Conservation (phyloP, 2,888 invertebrate genomes). For the Cyrtodaria siliqua region DNA sequence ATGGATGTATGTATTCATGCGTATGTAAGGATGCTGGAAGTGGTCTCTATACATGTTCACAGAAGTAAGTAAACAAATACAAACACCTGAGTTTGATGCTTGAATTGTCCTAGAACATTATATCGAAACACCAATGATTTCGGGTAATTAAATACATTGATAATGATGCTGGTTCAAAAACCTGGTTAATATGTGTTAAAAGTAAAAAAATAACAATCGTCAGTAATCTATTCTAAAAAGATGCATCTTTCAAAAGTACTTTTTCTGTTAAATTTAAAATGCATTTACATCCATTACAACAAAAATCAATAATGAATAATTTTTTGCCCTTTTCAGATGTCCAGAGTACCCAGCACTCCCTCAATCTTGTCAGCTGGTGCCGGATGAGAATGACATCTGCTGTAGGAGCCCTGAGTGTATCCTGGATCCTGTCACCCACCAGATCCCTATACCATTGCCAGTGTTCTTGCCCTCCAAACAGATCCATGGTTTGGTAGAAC, state of each 20-base stretch:
- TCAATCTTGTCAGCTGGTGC: conserved; percentile 61
- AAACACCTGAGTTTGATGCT: too few relatives aligned
- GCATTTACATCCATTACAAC: too few relatives aligned
- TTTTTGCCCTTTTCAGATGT: conserved; percentile 56
- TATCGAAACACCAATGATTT: too few relatives aligned
- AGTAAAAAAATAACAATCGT: too few relatives aligned
- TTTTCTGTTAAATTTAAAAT: too few relatives aligned
- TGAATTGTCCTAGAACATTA: too few relatives aligned
- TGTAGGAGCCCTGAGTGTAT: conserved; percentile 69
- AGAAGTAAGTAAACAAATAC: conserved; percentile 73
- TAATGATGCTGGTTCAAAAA: too few relatives aligned
- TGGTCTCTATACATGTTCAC: conserved; percentile 72
- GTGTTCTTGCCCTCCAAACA: conserved; percentile 69
- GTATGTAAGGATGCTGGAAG: conserved; percentile 70
- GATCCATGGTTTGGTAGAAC: conserved; percentile 68
- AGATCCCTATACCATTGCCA: conserved; percentile 71
- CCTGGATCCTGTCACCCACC: conserved; percentile 67
- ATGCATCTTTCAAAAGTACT: too few relatives aligned
- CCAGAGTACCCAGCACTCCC: conserved; percentile 67
- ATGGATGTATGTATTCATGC: conserved; percentile 75
- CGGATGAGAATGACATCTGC: conserved; percentile 71
- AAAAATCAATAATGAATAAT: too few relatives aligned
- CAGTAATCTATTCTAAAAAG: too few relatives aligned
- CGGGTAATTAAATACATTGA: too few relatives aligned
- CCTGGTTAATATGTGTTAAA: too few relatives aligned